A percentile compares a stretch with the other conserved stretches of the same genome.
phyloP scores from a whole-genome alignment of 1,140 invertebrate species.

The Trachymyrmex cornetzi region DNA sequence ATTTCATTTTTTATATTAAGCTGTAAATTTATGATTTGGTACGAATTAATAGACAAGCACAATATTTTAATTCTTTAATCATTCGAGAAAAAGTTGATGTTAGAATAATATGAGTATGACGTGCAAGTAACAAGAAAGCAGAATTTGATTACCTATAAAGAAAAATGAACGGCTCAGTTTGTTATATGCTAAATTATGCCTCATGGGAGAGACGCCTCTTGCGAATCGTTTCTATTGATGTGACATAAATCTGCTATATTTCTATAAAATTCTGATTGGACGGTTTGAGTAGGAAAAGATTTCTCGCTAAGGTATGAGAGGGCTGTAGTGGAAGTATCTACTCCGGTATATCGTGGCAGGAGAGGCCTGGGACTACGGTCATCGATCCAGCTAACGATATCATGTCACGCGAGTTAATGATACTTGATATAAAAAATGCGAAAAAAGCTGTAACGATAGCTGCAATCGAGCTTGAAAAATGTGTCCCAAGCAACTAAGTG shows the following conservation, averaged over 20 bases:
- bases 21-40: background rate
- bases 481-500: background rate
- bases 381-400: constrained; percentile 52
- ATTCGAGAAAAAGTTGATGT: background rate
- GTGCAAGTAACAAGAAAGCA: background rate
- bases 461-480: constrained; percentile 54
- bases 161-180: background rate
- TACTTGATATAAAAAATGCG: constrained; percentile 43
- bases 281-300: constrained; percentile 5
- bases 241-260: constrained; percentile 14
- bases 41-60: background rate
- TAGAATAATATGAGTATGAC: background rate
- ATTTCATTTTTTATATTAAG: background rate
- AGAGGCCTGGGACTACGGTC: constrained; percentile 29
- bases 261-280: constrained; percentile 39
- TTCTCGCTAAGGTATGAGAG: background rate
- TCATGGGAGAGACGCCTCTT: background rate
- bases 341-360: background rate
- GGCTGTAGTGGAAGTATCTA: background rate
- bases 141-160: background rate
- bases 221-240: background rate
- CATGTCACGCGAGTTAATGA: constrained; percentile 39
- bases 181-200: constrained; percentile 3
- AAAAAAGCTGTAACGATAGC: constrained; percentile 32
- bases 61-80: background rate